A percentile compares a stretch with the other conserved stretches of the same genome.
Evolutionary conservation across 2,797 vertebrate genomes (phyloP).

Genomic region (Erpetoichthys calabaricus): DNA sequence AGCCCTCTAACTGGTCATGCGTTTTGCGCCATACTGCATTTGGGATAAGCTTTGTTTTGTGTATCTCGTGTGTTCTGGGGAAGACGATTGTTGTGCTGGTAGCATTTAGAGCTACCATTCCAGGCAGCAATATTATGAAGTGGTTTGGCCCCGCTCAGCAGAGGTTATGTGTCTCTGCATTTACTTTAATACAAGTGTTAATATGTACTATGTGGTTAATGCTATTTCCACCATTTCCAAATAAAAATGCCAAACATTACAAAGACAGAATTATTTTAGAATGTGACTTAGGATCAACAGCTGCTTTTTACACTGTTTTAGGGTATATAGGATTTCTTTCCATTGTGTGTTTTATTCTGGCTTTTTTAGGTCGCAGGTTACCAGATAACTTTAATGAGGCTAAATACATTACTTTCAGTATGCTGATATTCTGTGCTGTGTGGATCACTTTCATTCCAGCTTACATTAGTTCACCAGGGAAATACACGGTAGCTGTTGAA

Average conservation of each 20-base stretch:
- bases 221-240: slow-evolving; percentile 16
- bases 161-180: slow-evolving; percentile 17
- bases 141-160: slow-evolving; percentile 23
- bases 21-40: slow-evolving; percentile 21
- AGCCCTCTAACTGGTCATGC: slow-evolving; percentile 21
- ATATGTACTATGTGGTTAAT: slow-evolving; percentile 19
- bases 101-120: slow-evolving; percentile 22
- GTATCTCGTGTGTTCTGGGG: slow-evolving; percentile 24
- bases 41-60: slow-evolving; percentile 24
- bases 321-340: slow-evolving; percentile 21
- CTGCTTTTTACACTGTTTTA: slow-evolving; percentile 19
- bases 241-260: slow-evolving; percentile 14
- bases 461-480: slow-evolving; percentile 20
- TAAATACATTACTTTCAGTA: slow-evolving; percentile 24
- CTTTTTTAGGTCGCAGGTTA: slow-evolving; percentile 16
- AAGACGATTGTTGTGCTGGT: slow-evolving; percentile 23
- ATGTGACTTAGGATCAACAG: slow-evolving; percentile 14
- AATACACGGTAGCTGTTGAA: slow-evolving; percentile 19
- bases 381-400: slow-evolving; percentile 21
- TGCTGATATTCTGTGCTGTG: slow-evolving; percentile 20
- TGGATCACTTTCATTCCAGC: slow-evolving; percentile 20
- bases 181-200: slow-evolving; percentile 18
- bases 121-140: slow-evolving; percentile 23
- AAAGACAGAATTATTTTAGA: slow-evolving; percentile 20
- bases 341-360: slow-evolving; percentile 18